These are phyloP conservation scores for Oophaga pumilio DNA, from an alignment of 2,113 vertebrate species.

Conservation along the genomic window DNA sequence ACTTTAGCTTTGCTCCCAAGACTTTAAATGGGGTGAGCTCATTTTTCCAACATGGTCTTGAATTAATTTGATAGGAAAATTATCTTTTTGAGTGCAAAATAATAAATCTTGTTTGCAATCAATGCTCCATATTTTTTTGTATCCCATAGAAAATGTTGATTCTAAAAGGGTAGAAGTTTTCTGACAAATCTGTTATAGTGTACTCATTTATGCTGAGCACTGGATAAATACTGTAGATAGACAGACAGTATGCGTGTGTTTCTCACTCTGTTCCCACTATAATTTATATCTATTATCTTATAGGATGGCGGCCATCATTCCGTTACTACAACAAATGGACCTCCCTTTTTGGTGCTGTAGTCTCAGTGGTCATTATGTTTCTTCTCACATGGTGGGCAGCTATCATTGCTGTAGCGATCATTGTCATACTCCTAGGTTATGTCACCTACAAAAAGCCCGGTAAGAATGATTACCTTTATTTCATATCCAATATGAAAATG, in stretches of 20 bases:
- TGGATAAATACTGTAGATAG: too few relatives aligned
- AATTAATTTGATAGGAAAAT: too few relatives aligned
- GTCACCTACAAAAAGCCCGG: slow-evolving; percentile 74
- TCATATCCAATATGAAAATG: not conserved
- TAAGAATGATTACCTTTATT: slow-evolving; percentile 50
- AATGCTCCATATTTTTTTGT: too few relatives aligned
- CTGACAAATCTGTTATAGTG: too few relatives aligned
- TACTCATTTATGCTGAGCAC: too few relatives aligned
- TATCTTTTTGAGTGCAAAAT: too few relatives aligned
- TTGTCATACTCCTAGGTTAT: slow-evolving; percentile 73
- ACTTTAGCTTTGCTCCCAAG: too few relatives aligned
- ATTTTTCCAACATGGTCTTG: too few relatives aligned
- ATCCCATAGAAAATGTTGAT: too few relatives aligned
- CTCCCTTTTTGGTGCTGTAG: slow-evolving; percentile 69
- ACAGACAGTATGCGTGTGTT: not conserved
- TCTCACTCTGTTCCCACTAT: not conserved
- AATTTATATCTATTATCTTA: not conserved
- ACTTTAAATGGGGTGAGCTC: too few relatives aligned
- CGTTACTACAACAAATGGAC: slow-evolving; percentile 74
- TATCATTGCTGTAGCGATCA: slow-evolving; percentile 69
- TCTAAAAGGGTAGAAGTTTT: too few relatives aligned
- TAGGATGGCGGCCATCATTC: slow-evolving; percentile 76
- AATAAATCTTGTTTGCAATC: too few relatives aligned
- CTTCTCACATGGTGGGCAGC: slow-evolving; percentile 77
- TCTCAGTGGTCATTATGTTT: slow-evolving; percentile 76